Percentiles rank a stretch among this genome's conserved stretches.
Evolutionary conservation across 2,797 vertebrate genomes (phyloP).

Genomic region (Selene dorsalis): DNA sequence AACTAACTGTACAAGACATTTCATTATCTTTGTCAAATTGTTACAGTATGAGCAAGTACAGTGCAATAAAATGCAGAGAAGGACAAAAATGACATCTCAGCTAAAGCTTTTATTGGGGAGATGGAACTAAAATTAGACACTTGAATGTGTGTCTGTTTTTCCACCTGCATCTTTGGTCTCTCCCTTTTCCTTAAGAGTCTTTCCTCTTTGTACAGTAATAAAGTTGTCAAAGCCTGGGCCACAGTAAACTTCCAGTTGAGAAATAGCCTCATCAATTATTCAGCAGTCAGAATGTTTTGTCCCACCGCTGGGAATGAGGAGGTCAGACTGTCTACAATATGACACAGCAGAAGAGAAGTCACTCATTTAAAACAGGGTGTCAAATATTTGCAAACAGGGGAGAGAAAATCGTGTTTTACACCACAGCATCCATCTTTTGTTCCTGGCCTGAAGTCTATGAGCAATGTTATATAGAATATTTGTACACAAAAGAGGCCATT

Average conservation of each 20-base stretch:
- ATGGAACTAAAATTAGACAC: background rate
- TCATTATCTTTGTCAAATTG: background rate
- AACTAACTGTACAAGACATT: background rate
- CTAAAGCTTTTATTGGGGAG: background rate
- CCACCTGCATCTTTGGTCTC: background rate
- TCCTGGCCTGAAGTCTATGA: slow-evolving; percentile 10
- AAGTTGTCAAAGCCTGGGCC: slow-evolving; percentile 6
- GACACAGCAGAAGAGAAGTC: background rate
- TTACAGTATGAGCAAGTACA: background rate
- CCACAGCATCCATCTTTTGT: background rate
- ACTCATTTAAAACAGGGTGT: slow-evolving; percentile 21
- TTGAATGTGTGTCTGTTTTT: background rate
- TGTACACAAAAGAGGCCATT: slow-evolving; percentile 72
- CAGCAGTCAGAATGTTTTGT: slow-evolving; percentile 41
- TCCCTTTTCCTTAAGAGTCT: background rate
- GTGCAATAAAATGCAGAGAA: background rate
- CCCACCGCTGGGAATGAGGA: slow-evolving; percentile 8
- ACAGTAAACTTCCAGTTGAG: slow-evolving; percentile 29
- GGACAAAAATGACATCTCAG: background rate
- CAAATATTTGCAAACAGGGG: slow-evolving; percentile 17
- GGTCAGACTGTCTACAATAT: slow-evolving; percentile 19
- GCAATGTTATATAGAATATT: slow-evolving; percentile 32
- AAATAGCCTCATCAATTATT: slow-evolving; percentile 58
- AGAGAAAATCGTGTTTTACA: slow-evolving; percentile 3
- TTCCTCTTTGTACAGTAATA: slow-evolving; percentile 11